Base-by-base conservation (phyloP, 2,888 invertebrate species). In the Eilema depressum region DNA sequence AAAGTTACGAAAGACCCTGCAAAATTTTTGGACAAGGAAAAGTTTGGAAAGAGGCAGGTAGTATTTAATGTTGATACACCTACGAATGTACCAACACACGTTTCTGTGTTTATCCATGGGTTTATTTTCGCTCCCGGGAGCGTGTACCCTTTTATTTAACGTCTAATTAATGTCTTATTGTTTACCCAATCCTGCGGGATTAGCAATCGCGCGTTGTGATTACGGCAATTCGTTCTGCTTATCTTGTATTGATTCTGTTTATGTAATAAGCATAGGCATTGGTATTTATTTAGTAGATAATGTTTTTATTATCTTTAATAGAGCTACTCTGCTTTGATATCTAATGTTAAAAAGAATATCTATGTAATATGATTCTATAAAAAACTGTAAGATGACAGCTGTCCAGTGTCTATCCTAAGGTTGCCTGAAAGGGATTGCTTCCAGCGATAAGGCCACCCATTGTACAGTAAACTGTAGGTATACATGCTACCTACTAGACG, bases 121-220 rank as follows among this genome's bases (percentile, higher is more conserved):
- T 66, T 41, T 37, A 33, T 66, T 61, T 53, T n/a, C 8, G 53
- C 47, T 17, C 33, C 23, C 53, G 30, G 61, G n/a, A 25, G 60
- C 60, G 4, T 63, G 20, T 47, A 61, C 37, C 65, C 41, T 26
- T 64, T 68, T 66, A 59, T 62, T 61, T 68, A 68, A 56, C 68
- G 30, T 69, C 41, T 65, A 72, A 72, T 72, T 61, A 66, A 72
- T 66, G 66, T 69, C 59, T 71, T 65, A 62, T 68, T 57, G 57
- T 63, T 61, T 63, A 63, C 47, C 57, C 63, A 72, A 66, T 66
- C 64, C 71, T n/a, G 20, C 14, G 41, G 68, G 66, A 69, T 72
- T 62, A 68, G 63, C 33, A 66, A 68, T 63, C 62, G 33, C 33
- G 69, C 56, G 66, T 12, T 62, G 69, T 69, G 69, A 69, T 72